These are phyloP conservation scores for Eupithecia dodoneata DNA, from an alignment of 2,888 invertebrate genomes.

Conservation along the genomic window DNA sequence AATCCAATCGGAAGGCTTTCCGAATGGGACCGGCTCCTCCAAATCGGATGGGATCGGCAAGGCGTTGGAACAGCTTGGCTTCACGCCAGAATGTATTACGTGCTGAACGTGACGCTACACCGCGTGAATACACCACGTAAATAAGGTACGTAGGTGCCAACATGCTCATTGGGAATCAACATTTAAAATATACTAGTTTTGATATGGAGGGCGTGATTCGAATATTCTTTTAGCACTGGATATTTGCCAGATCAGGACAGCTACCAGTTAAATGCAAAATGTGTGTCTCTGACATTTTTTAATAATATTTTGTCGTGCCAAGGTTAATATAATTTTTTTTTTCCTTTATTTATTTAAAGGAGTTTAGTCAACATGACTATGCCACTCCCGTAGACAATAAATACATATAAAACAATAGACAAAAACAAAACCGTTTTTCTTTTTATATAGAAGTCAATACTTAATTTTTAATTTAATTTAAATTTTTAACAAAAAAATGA, in stretches of 20 bases:
- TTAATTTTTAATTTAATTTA: too few species aligned
- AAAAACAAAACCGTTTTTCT: too few species aligned
- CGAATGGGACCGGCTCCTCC: slow-evolving; percentile 50
- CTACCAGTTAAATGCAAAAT: background rate
- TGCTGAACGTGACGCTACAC: slow-evolving; percentile 51
- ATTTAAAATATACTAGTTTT: slow-evolving; percentile 22
- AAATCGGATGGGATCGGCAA: slow-evolving; percentile 59
- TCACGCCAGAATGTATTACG: slow-evolving; percentile 57
- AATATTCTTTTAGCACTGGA: background rate
- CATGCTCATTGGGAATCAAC: slow-evolving; percentile 37
- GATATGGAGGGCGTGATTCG: background rate
- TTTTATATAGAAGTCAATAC: too few species aligned
- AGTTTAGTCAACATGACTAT: too few species aligned
- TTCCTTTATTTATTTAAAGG: too few species aligned
- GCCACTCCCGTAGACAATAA: too few species aligned
- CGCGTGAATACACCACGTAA: slow-evolving; percentile 33
- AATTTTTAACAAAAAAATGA: too few species aligned
- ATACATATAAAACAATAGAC: too few species aligned
- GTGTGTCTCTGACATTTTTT: background rate
- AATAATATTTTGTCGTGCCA: too few species aligned
- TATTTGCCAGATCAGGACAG: background rate
- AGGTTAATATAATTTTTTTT: too few species aligned
- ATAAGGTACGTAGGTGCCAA: slow-evolving; percentile 44
- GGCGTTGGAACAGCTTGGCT: slow-evolving; percentile 53
- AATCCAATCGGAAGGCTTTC: slow-evolving; percentile 56